phyloP scores from a whole-genome alignment of 2,888 invertebrate genomes.

The Pristionchus arcanus region DNA sequence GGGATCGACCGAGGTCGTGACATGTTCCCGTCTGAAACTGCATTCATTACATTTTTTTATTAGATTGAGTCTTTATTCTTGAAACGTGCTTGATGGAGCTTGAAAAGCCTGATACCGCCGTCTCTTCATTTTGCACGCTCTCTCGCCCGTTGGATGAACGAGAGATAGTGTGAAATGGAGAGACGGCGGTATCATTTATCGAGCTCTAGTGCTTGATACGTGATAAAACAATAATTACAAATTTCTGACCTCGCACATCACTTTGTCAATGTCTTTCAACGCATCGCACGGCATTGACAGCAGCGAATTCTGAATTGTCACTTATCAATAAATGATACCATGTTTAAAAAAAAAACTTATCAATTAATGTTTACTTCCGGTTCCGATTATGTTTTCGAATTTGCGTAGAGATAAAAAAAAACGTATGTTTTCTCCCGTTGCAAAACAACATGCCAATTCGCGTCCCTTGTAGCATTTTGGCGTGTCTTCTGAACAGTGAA shows the following conservation, averaged over 20 bases:
- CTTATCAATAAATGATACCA: too few relatives aligned
- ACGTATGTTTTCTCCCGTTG: not conserved
- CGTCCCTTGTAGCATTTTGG: slow-evolving; percentile 42
- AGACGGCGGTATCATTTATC: too few relatives aligned
- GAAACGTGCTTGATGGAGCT: too few relatives aligned
- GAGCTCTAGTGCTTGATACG: not conserved
- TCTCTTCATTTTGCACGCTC: too few relatives aligned
- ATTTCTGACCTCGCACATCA: slow-evolving; percentile 27
- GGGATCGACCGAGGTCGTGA: slow-evolving; percentile 23
- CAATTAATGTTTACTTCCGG: not conserved
- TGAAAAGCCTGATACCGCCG: too few relatives aligned
- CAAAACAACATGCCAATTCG: not conserved
- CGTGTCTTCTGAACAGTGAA: not conserved
- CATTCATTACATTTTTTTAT: not conserved
- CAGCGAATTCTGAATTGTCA: slow-evolving; percentile 26
- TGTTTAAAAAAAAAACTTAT: too few relatives aligned
- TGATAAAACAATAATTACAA: not conserved
- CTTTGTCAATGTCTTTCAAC: slow-evolving; percentile 43
- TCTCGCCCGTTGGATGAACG: not conserved
- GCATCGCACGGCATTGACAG: slow-evolving; percentile 4
- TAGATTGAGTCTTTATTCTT: too few relatives aligned
- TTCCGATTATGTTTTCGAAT: not conserved
- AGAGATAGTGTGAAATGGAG: too few relatives aligned
- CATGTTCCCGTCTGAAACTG: slow-evolving; percentile 15
- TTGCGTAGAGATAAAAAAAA: not conserved